Evolutionary conservation across 2,113 vertebrate species (phyloP).

Genomic region (Microcebus murinus): DNA sequence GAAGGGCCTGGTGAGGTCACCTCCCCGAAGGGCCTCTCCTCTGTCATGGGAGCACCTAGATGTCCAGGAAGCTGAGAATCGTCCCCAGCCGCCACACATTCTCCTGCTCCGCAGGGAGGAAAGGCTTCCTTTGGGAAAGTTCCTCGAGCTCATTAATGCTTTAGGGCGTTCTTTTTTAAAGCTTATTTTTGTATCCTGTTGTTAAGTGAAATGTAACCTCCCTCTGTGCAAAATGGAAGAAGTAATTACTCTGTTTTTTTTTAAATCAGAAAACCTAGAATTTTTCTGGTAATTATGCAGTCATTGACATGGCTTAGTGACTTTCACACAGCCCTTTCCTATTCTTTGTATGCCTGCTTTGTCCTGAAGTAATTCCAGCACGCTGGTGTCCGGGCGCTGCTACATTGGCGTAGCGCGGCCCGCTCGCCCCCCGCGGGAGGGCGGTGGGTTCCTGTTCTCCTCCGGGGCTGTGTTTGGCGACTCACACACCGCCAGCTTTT

Average conservation of each 20-base stretch:
- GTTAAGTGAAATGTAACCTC: neutral
- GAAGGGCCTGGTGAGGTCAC: neutral
- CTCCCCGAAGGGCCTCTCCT: neutral
- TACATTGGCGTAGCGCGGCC: fast-evolving
- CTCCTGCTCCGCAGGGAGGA: neutral
- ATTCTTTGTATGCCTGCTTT: neutral
- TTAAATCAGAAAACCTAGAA: neutral
- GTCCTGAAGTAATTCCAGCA: neutral
- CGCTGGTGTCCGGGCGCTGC: neutral
- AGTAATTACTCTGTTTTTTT: neutral
- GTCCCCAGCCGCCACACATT: neutral
- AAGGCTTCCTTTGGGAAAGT: neutral
- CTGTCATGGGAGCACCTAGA: fast-evolving
- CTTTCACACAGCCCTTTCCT: neutral
- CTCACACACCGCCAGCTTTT: slow-evolving; percentile 43
- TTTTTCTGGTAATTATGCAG: neutral
- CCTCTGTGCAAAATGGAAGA: neutral
- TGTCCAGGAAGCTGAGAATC: neutral
- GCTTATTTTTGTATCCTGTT: neutral
- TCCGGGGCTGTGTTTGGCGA: slow-evolving; percentile 25
- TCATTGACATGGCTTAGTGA: neutral
- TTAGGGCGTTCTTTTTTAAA: neutral
- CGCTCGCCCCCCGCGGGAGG: neutral
- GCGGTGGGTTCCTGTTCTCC: neutral
- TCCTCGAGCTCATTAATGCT: neutral